phyloP scores from a whole-genome alignment of 1,140 invertebrate species.

The Tribolium madens region DNA sequence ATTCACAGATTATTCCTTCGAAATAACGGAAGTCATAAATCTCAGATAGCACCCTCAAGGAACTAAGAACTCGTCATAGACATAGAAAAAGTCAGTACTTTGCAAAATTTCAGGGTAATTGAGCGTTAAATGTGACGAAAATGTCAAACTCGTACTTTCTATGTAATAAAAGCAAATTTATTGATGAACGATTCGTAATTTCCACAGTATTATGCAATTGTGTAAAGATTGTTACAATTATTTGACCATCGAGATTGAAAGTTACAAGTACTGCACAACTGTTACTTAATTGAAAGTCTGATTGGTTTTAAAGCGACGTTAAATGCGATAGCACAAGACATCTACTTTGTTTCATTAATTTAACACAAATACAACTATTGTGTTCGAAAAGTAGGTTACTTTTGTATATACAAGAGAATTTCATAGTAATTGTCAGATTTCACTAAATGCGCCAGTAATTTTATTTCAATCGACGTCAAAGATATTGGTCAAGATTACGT shows the following conservation, averaged over 20 bases:
- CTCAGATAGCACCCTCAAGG: not conserved
- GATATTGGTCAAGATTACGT: not conserved
- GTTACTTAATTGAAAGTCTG: slow-evolving; percentile 22
- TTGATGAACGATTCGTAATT: not conserved
- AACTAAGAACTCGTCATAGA: slow-evolving; percentile 8
- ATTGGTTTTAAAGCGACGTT: not conserved
- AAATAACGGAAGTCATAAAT: slow-evolving; percentile 24
- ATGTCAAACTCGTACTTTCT: slow-evolving; percentile 17
- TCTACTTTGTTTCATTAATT: slow-evolving; percentile 9
- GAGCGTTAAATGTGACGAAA: slow-evolving; percentile 28
- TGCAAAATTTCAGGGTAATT: slow-evolving; percentile 12
- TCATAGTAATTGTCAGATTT: slow-evolving; percentile 9
- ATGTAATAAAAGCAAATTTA: slow-evolving; percentile 5
- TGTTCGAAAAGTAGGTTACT: slow-evolving; percentile 9
- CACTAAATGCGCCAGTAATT: not conserved
- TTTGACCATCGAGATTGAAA: slow-evolving; percentile 8
- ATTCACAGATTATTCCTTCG: not conserved
- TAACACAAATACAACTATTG: slow-evolving; percentile 4
- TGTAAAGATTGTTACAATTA: slow-evolving; percentile 15
- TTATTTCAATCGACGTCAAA: not conserved
- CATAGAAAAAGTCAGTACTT: not conserved
- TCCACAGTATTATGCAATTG: not conserved
- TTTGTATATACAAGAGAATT: not conserved
- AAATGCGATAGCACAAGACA: not conserved
- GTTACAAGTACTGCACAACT: not conserved